These are phyloP conservation scores for Megastigmus dorsalis DNA, from an alignment of 2,888 invertebrate genomes.

Conservation along the genomic window DNA sequence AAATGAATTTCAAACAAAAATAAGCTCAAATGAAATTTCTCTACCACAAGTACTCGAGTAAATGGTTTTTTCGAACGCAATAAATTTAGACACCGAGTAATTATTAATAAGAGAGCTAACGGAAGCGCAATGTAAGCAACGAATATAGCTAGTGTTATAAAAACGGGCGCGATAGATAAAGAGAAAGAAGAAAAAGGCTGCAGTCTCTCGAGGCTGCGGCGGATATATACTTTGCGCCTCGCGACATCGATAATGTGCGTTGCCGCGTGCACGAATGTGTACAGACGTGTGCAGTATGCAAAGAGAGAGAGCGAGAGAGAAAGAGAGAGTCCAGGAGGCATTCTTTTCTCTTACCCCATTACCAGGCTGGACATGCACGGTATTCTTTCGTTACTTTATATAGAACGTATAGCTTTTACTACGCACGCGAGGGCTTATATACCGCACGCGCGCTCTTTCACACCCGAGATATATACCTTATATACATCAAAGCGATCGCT, in stretches of 20 bases:
- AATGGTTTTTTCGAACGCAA: too few relatives aligned
- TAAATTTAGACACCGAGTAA: too few relatives aligned
- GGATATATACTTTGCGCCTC: slow-evolving; percentile 19
- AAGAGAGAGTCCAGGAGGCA: background rate
- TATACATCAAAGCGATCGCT: slow-evolving; percentile 18
- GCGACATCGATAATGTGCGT: slow-evolving; percentile 35
- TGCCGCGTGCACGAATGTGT: background rate
- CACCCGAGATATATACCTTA: slow-evolving; percentile 1
- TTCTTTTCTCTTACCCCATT: background rate
- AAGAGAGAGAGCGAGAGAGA: too few relatives aligned
- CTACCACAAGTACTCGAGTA: too few relatives aligned
- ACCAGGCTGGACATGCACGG: background rate
- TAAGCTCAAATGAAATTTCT: too few relatives aligned
- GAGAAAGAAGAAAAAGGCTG: background rate
- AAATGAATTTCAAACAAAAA: too few relatives aligned
- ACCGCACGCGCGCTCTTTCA: background rate
- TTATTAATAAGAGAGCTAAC: too few relatives aligned
- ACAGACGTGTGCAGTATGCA: background rate
- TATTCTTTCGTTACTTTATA: slow-evolving; percentile 1
- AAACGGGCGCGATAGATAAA: too few relatives aligned
- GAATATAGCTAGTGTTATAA: too few relatives aligned
- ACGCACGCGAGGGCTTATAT: background rate
- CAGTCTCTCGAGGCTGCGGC: slow-evolving; percentile 23
- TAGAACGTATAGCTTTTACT: slow-evolving; percentile 20
- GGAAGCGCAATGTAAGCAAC: too few relatives aligned